A percentile compares a stretch with the other conserved stretches of the same genome.
Conservation (phyloP, 1,140 invertebrate genomes). For the Meloidogyne floridensis region DNA sequence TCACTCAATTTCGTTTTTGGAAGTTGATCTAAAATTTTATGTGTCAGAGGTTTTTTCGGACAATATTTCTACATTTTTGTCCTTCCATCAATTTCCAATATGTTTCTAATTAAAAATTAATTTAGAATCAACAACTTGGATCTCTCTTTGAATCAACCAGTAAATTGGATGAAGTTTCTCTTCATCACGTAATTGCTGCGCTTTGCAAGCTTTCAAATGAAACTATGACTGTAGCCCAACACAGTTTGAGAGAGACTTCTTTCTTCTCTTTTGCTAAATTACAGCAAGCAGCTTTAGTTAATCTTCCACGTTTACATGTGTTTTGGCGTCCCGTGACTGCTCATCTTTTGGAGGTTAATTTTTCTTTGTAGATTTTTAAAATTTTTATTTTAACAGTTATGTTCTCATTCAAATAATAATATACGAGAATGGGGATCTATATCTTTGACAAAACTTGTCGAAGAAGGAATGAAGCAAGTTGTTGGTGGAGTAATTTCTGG, state of each 20-base stretch:
- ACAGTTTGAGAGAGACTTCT: constrained; percentile 78
- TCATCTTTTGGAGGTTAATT: constrained; percentile 83
- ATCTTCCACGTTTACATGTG: constrained; percentile 87
- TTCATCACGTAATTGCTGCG: constrained; percentile 94
- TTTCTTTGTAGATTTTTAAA: not conserved
- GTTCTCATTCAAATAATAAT: constrained; percentile 87
- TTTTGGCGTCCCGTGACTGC: constrained; percentile 94
- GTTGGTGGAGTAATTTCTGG: not conserved
- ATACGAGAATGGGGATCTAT: constrained; percentile 97
- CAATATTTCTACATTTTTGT: too few relatives aligned
- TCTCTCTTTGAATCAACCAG: constrained; percentile 54
- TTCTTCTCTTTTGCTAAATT: constrained; percentile 95
- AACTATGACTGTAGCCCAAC: constrained; percentile 76
- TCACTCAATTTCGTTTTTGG: too few relatives aligned
- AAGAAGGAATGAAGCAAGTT: constrained; percentile 71
- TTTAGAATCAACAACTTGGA: constrained; percentile 69
- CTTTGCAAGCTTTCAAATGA: constrained; percentile 92
- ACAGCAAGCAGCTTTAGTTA: constrained; percentile 90
- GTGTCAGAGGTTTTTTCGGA: too few relatives aligned
- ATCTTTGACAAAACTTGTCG: constrained; percentile 89
- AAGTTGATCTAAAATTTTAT: too few relatives aligned
- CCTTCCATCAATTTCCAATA: too few relatives aligned
- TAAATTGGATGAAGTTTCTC: constrained; percentile 81
- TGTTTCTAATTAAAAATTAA: too few relatives aligned
- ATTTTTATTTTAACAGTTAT: constrained; percentile 68